Percentiles rank a stretch among this genome's conserved stretches.
Conservation (phyloP, 2,797 vertebrate genomes). For the Acrocephalus scirpaceus region DNA sequence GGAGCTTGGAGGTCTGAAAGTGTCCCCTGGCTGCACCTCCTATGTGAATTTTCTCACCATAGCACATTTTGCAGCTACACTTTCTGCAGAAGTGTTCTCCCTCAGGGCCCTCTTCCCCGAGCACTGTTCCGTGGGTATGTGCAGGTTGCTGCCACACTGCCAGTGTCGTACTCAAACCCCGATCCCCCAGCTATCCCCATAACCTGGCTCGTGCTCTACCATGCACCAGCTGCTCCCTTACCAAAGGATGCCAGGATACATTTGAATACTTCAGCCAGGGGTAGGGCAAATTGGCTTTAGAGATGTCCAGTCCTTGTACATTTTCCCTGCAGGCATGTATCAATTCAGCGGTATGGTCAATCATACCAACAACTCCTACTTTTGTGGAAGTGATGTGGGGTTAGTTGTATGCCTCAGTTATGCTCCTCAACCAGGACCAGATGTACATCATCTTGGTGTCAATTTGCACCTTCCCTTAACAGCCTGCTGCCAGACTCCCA, state of each 20-base stretch:
- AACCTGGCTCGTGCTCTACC: neutral
- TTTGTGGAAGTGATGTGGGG: neutral
- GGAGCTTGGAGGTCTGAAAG: neutral
- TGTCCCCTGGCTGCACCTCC: neutral
- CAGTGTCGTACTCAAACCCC: neutral
- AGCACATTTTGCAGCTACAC: neutral
- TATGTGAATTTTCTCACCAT: neutral
- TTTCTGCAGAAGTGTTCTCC: neutral
- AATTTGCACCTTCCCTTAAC: neutral
- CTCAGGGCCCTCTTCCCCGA: neutral
- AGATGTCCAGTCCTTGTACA: neutral
- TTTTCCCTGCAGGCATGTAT: neutral
- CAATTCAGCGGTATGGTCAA: neutral
- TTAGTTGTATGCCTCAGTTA: neutral
- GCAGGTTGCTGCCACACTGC: neutral
- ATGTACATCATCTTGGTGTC: neutral
- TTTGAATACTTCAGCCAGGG: neutral
- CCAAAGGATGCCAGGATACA: neutral
- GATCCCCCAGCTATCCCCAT: neutral
- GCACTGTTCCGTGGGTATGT: accelerated
- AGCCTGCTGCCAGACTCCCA: neutral
- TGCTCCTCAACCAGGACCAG: neutral
- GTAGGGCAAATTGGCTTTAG: neutral
- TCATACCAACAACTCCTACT: neutral
- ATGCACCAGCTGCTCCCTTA: neutral